Evolutionary conservation across 2,797 vertebrate genomes (phyloP), one percentile per base, ranked within the genome.

Genomic region (Danio aesculapii): DNA sequence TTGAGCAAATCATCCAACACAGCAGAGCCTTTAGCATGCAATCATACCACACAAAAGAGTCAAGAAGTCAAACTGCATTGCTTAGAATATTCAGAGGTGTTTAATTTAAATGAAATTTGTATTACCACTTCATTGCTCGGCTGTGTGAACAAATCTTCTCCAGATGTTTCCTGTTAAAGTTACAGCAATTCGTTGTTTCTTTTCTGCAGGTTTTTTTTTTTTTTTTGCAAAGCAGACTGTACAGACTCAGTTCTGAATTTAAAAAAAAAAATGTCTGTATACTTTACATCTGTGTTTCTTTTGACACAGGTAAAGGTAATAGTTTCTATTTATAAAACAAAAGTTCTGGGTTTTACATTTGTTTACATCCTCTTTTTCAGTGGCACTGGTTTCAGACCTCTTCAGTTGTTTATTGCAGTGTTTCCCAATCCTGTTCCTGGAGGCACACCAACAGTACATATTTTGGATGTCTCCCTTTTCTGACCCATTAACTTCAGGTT

Each of bases 1-100:
- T 62, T 77, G 7, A 71, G 64, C 71, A 55, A 63, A 41, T 1
- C 50, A 71, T 82, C 71, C 67, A 57, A 11, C 39, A 47, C 74
- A 12, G 52, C 21, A 17, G 44, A 43, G 44, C 11, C 41, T 64
- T 62, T 47, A 67, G 73, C 50, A 58, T 16, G 63, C 46, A 7
- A 50, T 82, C 10, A 64, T 59, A 55, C 14, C 1, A 2, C 52
- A 67, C 19, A 19, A 58, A 58, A 6, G 8, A 68, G 16, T 59
- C 43, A 19, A 7, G 4, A 2, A 47, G 19, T 17, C 21, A 77
- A 19, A 49, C n/a, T 17, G 9, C 12, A 13, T 39, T 47, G 21
- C 19, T 67, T 77, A 70, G 50, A 17, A 53, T 43, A 30, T 4
- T 39, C 3, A 9, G 13, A 49, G 44, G 17, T 21, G 41, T 66